phyloP scores from a whole-genome alignment of 2,797 vertebrate species.

The Ctenosaura bakeri region DNA sequence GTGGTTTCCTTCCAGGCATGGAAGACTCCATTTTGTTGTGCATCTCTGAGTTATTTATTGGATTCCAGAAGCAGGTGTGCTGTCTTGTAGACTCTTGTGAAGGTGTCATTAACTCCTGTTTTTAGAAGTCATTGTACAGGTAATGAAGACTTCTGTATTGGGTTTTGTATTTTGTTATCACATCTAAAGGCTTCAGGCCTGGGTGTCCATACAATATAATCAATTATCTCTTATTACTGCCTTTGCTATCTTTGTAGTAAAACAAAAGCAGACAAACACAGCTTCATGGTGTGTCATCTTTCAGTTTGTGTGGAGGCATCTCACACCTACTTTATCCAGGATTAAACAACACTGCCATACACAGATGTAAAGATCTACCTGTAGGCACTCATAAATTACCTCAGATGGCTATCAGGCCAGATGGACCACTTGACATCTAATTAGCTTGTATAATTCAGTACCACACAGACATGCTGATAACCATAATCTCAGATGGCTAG shows the following conservation, averaged over 20 bases:
- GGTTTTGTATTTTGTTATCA: neutral
- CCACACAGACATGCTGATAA: neutral
- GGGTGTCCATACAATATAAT: neutral
- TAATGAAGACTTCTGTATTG: conserved; percentile 14
- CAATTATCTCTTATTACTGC: conserved; percentile 15
- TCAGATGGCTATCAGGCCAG: no score
- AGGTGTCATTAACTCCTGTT: conserved; percentile 9
- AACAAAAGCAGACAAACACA: neutral
- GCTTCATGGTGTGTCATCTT: neutral
- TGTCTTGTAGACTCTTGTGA: neutral
- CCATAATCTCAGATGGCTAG: neutral
- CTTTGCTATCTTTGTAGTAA: neutral
- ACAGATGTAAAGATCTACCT: neutral
- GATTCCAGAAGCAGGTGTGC: neutral
- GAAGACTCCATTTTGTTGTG: neutral
- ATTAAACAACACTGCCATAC: neutral
- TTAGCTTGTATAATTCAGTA: neutral
- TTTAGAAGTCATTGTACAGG: neutral
- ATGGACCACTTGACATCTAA: no score
- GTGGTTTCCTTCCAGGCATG: conserved; percentile 9
- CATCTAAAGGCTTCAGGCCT: neutral
- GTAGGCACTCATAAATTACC: neutral
- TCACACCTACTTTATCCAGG: neutral
- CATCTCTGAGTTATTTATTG: conserved; percentile 10
- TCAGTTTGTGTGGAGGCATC: neutral